Conservation (phyloP, 2,888 invertebrate species). For the Drosophila fulvimacula region DNA sequence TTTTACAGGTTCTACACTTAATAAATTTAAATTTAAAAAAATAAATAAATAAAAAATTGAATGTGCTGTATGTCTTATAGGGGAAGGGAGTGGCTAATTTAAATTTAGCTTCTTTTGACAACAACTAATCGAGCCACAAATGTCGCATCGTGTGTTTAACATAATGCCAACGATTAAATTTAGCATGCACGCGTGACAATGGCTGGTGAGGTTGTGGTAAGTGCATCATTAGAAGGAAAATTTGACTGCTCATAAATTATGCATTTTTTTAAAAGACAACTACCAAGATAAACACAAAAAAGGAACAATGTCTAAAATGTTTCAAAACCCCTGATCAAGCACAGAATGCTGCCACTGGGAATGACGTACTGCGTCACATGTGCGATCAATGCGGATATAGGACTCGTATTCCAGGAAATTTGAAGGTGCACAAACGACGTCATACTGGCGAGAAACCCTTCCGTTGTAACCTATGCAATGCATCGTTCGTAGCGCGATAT, state of each 20-base stretch:
- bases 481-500: constrained; percentile 57
- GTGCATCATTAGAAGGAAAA: constrained; percentile 4
- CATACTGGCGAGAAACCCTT: constrained; percentile 74
- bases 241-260: not conserved
- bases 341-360: not conserved
- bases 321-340: not conserved
- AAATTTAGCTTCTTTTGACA: constrained; percentile 72
- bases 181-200: constrained; percentile 59
- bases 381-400: constrained; percentile 75
- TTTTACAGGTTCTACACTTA: no score
- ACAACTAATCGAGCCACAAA: constrained; percentile 69
- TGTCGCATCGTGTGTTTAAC: constrained; percentile 60
- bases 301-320: not conserved
- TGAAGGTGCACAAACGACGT: constrained; percentile 62
- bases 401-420: constrained; percentile 60
- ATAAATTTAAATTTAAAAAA: no score
- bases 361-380: constrained; percentile 53
- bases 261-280: not conserved
- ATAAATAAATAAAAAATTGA: no score
- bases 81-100: constrained; percentile 35
- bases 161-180: constrained; percentile 74
- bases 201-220: constrained; percentile 39
- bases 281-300: not conserved
- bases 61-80: not conserved
- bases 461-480: constrained; percentile 59